These are phyloP conservation scores for Volucella inanis DNA, from an alignment of 2,888 invertebrate genomes.

Conservation along the genomic window DNA sequence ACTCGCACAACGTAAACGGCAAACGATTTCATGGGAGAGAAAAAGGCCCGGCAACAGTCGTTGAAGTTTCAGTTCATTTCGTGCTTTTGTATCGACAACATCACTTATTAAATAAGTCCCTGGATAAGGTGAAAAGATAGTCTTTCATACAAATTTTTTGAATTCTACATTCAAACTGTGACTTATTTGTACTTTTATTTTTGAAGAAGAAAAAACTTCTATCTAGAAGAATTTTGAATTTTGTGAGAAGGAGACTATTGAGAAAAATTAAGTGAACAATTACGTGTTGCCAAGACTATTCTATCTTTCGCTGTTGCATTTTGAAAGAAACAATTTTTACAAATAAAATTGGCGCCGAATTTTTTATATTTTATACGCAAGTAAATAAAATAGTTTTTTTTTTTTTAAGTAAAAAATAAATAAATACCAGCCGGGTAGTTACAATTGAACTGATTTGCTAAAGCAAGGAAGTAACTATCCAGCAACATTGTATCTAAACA, in stretches of 20 bases:
- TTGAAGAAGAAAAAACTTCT: background rate
- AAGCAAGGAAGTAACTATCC: conserved; percentile 13
- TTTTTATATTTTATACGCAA: background rate
- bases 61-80: conserved; percentile 80
- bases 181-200: conserved; percentile 9
- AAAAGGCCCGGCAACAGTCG: conserved; percentile 79
- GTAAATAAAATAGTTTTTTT: conserved; percentile 11
- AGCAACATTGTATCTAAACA: conserved; percentile 70
- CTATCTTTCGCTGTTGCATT: conserved; percentile 4
- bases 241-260: background rate
- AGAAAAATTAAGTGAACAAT: conserved; percentile 18
- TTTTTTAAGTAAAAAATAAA: conserved; percentile 25
- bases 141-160: conserved; percentile 2
- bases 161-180: conserved; percentile 8
- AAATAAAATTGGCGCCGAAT: conserved; percentile 32
- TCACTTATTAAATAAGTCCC: conserved; percentile 34
- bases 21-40: conserved; percentile 77
- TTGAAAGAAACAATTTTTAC: conserved; percentile 17
- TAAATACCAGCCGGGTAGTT: conserved; percentile 37
- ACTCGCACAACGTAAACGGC: conserved; percentile 18
- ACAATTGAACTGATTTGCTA: conserved; percentile 8
- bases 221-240: background rate
- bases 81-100: conserved; percentile 79
- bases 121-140: conserved; percentile 21
- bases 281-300: conserved; percentile 40